Percentiles rank a stretch among this genome's conserved stretches.
Conservation (phyloP, 2,113 vertebrate genomes). For the Hemiprocne comata region DNA sequence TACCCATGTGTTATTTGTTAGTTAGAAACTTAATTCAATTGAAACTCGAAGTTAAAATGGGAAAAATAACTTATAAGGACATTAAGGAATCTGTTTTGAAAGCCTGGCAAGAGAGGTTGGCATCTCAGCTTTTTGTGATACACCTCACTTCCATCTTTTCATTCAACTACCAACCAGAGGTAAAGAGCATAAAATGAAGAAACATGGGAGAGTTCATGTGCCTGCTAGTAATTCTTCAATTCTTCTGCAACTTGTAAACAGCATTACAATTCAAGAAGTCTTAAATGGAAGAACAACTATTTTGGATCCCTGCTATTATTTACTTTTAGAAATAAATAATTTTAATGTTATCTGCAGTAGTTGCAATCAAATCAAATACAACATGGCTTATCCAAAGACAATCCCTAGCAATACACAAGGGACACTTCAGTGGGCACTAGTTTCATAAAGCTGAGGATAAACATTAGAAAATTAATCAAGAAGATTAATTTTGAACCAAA, state of each 20-base stretch:
- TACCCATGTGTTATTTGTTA: neutral
- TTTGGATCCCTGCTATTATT: neutral
- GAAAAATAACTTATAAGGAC: neutral
- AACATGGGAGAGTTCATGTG: neutral
- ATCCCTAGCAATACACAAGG: fast-evolving
- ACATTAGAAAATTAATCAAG: neutral
- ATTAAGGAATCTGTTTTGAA: neutral
- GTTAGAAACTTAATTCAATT: neutral
- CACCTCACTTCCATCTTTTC: neutral
- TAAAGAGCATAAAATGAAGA: neutral
- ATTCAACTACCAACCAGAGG: neutral
- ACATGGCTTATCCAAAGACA: neutral
- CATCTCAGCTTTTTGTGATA: neutral
- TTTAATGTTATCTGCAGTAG: neutral
- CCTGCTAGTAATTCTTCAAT: neutral
- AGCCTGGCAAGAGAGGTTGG: neutral
- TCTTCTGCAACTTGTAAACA: neutral
- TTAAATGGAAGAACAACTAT: neutral
- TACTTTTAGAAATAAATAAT: neutral
- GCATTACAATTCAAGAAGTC: neutral
- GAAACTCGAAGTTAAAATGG: neutral
- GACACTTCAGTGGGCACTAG: neutral
- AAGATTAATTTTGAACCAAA: neutral
- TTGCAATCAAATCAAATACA: neutral
- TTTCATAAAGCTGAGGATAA: neutral